Conservation (phyloP, 2,888 invertebrate species). For the Sepioteuthis lessoniana region DNA sequence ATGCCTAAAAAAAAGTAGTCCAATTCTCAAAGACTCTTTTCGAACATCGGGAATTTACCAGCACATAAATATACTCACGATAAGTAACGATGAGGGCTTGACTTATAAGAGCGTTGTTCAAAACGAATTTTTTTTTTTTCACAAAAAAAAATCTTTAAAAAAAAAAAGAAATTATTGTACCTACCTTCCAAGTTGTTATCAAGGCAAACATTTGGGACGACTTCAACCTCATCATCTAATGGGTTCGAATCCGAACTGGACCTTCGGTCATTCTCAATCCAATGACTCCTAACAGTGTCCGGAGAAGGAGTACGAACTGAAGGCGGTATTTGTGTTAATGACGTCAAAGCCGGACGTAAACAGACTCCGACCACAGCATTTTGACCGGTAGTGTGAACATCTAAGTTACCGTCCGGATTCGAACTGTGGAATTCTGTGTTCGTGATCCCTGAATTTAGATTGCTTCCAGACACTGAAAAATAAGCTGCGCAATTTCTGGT, state of each 20-base stretch:
- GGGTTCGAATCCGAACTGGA: constrained; percentile 20
- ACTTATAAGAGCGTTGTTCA: too few species aligned
- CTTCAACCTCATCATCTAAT: not conserved
- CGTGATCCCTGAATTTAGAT: not conserved
- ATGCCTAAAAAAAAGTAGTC: too few species aligned
- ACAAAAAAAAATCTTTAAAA: not conserved
- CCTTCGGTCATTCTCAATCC: constrained; percentile 33
- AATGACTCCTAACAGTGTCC: not conserved
- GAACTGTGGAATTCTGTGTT: not conserved
- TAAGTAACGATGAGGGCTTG: too few species aligned
- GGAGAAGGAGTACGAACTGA: not conserved
- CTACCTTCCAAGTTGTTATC: not conserved
- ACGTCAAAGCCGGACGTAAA: not conserved
- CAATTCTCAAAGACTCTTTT: too few species aligned
- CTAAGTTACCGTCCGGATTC: not conserved
- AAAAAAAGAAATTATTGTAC: not conserved
- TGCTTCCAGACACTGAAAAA: not conserved
- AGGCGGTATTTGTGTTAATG: not conserved
- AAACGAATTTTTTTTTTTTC: not conserved
- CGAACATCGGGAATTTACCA: too few species aligned
- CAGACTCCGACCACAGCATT: not conserved
- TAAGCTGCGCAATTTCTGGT: not conserved
- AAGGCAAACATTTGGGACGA: not conserved
- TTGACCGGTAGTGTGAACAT: not conserved
- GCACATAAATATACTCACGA: too few species aligned